A percentile compares a stretch with the other conserved stretches of the same genome.
phyloP scores from a whole-genome alignment of 2,888 invertebrate genomes.

The Aphelenchoides bicaudatus region DNA sequence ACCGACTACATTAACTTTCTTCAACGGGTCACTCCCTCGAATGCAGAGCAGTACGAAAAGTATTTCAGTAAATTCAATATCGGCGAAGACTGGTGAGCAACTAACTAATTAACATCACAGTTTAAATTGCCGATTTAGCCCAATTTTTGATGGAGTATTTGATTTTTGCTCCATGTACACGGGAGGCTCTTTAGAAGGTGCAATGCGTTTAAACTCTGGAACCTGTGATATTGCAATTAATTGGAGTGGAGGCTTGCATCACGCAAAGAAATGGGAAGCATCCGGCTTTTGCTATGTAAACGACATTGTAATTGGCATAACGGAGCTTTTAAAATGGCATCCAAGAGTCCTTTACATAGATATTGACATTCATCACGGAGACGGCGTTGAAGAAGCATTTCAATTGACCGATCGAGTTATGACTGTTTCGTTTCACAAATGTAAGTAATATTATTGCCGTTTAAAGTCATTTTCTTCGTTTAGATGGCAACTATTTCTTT shows the following conservation, averaged over 20 bases:
- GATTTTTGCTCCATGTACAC: slow-evolving; percentile 97
- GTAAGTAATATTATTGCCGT: slow-evolving; percentile 94
- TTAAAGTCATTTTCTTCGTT: slow-evolving; percentile 67
- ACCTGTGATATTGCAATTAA: slow-evolving; percentile 87
- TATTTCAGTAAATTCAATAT: slow-evolving; percentile 91
- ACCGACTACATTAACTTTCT: slow-evolving; percentile 96
- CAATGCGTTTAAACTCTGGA: slow-evolving; percentile 88
- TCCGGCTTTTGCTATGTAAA: slow-evolving; percentile 99
- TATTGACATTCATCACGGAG: slow-evolving; percentile 91
- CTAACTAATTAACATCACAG: slow-evolving; percentile 3
- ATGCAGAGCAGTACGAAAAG: slow-evolving; percentile 79
- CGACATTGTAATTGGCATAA: slow-evolving; percentile 87
- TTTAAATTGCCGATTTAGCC: slow-evolving; percentile 62
- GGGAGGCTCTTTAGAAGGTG: slow-evolving; percentile 92
- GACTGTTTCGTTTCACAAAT: slow-evolving; percentile 99
- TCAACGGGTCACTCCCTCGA: slow-evolving; percentile 88
- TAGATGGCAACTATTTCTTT: slow-evolving; percentile 83
- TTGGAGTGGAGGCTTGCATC: slow-evolving; percentile 96
- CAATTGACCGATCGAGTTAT: slow-evolving; percentile 68
- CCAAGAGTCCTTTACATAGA: slow-evolving; percentile 28
- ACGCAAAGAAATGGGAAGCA: slow-evolving; percentile 85
- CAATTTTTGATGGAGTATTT: slow-evolving; percentile 80
- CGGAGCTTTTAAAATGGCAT: slow-evolving; percentile 76
- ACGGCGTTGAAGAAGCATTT: slow-evolving; percentile 60
- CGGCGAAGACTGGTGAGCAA: slow-evolving; percentile 79